Evolutionary conservation across 1,140 invertebrate species (phyloP).

Genomic region (Ceratoteleas bidentatus): DNA sequence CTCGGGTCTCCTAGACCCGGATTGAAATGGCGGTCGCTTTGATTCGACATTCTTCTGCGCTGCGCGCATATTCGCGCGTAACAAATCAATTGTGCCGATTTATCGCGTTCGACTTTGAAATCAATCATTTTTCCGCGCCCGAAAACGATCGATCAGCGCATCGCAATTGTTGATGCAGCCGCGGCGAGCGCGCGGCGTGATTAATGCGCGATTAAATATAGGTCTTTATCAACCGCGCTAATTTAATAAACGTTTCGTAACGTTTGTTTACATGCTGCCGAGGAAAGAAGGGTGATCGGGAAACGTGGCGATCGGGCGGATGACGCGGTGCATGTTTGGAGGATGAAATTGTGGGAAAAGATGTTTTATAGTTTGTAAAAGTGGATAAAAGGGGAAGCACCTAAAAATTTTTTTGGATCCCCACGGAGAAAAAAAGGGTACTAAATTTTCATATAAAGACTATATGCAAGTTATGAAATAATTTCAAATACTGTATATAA

Average conservation of each 20-base stretch:
- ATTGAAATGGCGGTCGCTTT: conserved; percentile 66
- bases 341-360: no score
- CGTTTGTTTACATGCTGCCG: conserved; percentile 48
- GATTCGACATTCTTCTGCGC: conserved; percentile 60
- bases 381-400: no score
- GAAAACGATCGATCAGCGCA: conserved; percentile 61
- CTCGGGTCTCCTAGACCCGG: conserved; percentile 67
- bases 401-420: no score
- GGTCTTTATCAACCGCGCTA: conserved; percentile 61
- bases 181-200: conserved; percentile 21
- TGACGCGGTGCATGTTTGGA: no score
- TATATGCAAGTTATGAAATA: no score
- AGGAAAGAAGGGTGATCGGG: no score
- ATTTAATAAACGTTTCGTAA: conserved; percentile 63
- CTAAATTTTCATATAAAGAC: no score
- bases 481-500: no score
- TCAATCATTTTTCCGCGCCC: conserved; percentile 52
- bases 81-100: conserved; percentile 66
- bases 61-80: conserved; percentile 43
- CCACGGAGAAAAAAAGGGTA: no score
- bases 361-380: no score
- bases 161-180: conserved; percentile 46
- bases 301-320: no score
- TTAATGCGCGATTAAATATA: conserved; percentile 61
- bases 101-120: conserved; percentile 67